phyloP scores from a whole-genome alignment of 2,888 invertebrate species.

The Yponomeuta malinellus region DNA sequence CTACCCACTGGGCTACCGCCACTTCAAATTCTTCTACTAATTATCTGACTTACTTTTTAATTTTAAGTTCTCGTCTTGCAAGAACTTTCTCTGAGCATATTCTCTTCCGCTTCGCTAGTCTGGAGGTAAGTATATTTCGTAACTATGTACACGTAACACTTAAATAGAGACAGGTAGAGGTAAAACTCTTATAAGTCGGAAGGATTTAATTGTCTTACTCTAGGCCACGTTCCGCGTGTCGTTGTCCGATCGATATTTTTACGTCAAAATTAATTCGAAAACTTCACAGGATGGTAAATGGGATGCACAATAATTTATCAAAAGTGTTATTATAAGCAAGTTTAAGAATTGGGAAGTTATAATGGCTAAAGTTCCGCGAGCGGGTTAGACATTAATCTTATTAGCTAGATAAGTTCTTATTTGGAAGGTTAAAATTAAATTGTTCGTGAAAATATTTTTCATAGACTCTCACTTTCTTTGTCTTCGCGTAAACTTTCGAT shows the following conservation, averaged over 20 bases:
- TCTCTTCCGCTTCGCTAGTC: background rate
- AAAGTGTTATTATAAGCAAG: conserved; percentile 8
- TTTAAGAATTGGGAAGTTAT: conserved; percentile 13
- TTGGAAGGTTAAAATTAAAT: conserved; percentile 26
- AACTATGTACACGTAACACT: background rate
- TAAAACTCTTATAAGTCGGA: background rate
- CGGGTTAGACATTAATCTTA: conserved; percentile 12
- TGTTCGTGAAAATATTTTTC: conserved; percentile 39
- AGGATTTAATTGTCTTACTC: background rate
- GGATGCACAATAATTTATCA: conserved; percentile 14
- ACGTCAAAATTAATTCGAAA: conserved; percentile 11
- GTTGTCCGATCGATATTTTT: background rate
- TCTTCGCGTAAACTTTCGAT: conserved; percentile 28
- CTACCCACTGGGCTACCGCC: too few species aligned
- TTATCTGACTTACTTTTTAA: too few species aligned
- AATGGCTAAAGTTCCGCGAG: conserved; percentile 7
- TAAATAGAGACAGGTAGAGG: background rate
- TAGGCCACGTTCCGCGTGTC: background rate
- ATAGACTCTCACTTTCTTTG: conserved; percentile 38
- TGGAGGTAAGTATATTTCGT: background rate
- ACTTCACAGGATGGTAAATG: conserved; percentile 8
- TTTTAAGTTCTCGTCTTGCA: too few species aligned
- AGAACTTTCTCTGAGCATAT: too few species aligned
- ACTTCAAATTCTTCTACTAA: too few species aligned
- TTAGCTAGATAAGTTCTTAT: conserved; percentile 6